phyloP scores from a whole-genome alignment of 2,797 vertebrate species.

The Eurystomus glaucurus region DNA sequence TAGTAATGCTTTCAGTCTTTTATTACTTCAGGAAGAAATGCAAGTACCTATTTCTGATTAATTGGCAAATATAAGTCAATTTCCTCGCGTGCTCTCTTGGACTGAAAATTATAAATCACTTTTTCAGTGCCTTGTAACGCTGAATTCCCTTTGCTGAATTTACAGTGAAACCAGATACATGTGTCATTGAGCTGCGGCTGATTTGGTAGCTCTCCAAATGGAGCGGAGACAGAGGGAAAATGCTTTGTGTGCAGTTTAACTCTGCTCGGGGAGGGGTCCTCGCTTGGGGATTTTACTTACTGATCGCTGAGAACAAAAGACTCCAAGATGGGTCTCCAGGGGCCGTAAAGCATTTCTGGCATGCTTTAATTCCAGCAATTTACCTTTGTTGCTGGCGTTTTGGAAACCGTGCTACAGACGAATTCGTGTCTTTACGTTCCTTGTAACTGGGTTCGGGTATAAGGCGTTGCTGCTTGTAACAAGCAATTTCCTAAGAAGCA shows the following conservation, averaged over 20 bases:
- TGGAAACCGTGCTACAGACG: not conserved
- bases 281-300: not conserved
- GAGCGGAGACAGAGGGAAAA: not conserved
- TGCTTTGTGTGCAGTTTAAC: not conserved
- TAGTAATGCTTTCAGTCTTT: not conserved
- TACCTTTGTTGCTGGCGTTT: not conserved
- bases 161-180: not conserved
- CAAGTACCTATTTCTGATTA: not conserved
- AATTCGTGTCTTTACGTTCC: not conserved
- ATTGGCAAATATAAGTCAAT: not conserved
- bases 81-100: not conserved
- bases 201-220: not conserved
- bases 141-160: not conserved
- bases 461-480: not conserved
- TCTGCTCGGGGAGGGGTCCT: not conserved
- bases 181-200: not conserved
- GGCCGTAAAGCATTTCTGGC: not conserved
- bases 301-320: not conserved
- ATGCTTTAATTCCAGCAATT: not conserved
- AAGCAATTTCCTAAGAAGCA: not conserved
- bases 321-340: not conserved
- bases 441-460: not conserved
- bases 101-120: not conserved
- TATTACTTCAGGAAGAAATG: not conserved
- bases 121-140: not conserved